Evolutionary conservation across 2,888 invertebrate genomes (phyloP).

Genomic region (Amblyteles armatorius): DNA sequence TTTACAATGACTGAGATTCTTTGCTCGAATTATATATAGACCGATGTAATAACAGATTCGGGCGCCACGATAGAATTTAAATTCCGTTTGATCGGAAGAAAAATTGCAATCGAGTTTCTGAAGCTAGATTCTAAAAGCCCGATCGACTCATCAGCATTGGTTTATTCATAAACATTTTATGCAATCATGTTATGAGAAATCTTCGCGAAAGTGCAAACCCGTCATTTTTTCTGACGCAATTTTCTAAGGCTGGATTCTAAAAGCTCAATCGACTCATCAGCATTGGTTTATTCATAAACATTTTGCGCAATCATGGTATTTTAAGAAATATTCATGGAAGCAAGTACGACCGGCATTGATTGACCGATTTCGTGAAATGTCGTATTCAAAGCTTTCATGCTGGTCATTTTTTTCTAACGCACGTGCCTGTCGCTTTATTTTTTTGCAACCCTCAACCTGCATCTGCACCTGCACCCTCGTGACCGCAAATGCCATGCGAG

Average conservation of each 20-base stretch:
- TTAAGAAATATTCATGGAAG: not conserved
- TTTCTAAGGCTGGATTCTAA: too few species aligned
- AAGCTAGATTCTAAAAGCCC: not conserved
- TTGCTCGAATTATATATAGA: slow-evolving; percentile 28
- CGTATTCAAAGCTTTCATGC: slow-evolving; percentile 1
- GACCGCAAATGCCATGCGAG: slow-evolving; percentile 66
- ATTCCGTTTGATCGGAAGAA: not conserved
- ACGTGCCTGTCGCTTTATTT: slow-evolving; percentile 65
- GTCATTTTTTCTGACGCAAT: slow-evolving; percentile 24
- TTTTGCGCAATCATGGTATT: not conserved
- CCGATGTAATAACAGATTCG: not conserved
- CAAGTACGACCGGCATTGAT: too few species aligned
- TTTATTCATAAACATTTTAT: not conserved
- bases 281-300: not conserved
- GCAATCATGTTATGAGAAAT: not conserved
- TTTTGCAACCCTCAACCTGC: slow-evolving; percentile 49
- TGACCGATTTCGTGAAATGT: not conserved
- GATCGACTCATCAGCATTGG: not conserved
- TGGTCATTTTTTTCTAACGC: slow-evolving; percentile 55
- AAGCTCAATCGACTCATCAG: not conserved
- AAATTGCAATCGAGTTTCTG: not conserved
- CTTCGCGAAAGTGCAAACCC: not conserved
- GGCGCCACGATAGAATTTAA: not conserved
- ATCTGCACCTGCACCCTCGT: slow-evolving; percentile 61
- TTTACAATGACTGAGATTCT: slow-evolving; percentile 4